Conservation (phyloP, 2,113 vertebrate species). For the Picathartes gymnocephalus region DNA sequence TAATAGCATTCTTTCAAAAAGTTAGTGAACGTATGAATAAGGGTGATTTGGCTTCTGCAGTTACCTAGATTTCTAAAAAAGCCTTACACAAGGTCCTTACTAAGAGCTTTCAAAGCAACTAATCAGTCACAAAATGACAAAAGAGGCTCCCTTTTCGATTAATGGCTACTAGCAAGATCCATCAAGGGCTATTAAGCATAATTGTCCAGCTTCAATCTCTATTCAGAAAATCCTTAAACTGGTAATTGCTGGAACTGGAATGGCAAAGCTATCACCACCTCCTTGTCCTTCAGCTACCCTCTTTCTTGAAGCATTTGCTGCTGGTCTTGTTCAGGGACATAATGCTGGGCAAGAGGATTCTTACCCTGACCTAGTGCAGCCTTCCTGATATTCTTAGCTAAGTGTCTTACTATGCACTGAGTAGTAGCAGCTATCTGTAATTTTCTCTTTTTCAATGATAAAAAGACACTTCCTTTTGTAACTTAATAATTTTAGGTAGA, state of each 20-base stretch:
- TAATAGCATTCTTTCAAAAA: background rate
- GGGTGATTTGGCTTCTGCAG: background rate
- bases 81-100: background rate
- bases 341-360: background rate
- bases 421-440: background rate
- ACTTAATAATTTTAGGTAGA: background rate
- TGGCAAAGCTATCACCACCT: background rate
- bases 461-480: background rate
- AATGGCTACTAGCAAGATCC: background rate
- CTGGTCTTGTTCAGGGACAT: background rate
- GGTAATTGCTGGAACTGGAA: background rate
- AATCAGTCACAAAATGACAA: constrained; percentile 20
- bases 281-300: background rate
- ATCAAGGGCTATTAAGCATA: constrained; percentile 11
- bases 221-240: constrained; percentile 9
- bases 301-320: background rate
- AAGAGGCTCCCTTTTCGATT: background rate
- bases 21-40: background rate
- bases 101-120: background rate
- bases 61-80: constrained; percentile 15
- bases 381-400: background rate
- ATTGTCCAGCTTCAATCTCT: constrained; percentile 5
- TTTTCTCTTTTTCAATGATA: background rate
- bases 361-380: background rate
- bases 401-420: background rate